phyloP scores from a whole-genome alignment of 2,888 invertebrate genomes.

The Drosophila recens region DNA sequence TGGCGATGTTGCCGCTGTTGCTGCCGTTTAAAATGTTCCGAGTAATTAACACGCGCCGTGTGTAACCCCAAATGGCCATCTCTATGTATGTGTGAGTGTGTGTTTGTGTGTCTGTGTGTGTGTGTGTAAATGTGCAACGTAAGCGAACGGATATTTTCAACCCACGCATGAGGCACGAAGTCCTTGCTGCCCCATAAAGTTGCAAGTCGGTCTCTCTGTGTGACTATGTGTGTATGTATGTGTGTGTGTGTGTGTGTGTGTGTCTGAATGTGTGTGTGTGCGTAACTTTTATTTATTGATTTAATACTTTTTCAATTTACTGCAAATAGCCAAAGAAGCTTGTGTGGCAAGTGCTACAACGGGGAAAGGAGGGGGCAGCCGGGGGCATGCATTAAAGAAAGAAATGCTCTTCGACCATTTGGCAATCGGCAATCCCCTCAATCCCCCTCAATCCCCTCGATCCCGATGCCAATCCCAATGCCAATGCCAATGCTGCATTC shows the following conservation, averaged over 20 bases:
- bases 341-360: slow-evolving; percentile 28
- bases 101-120: slow-evolving; percentile 11
- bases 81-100: slow-evolving; percentile 19
- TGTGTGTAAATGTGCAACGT: slow-evolving; percentile 70
- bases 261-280: slow-evolving; percentile 20
- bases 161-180: slow-evolving; percentile 43
- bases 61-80: slow-evolving; percentile 73
- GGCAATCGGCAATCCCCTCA: slow-evolving; percentile 39
- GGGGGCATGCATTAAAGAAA: slow-evolving; percentile 48
- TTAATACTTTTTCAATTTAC: slow-evolving; percentile 79
- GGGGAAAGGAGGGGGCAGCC: background rate
- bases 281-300: slow-evolving; percentile 78
- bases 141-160: slow-evolving; percentile 50
- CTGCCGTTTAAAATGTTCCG: slow-evolving; percentile 77
- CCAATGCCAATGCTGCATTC: slow-evolving; percentile 41
- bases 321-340: slow-evolving; percentile 76
- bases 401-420: slow-evolving; percentile 51
- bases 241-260: slow-evolving; percentile 35
- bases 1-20: slow-evolving; percentile 28
- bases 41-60: slow-evolving; percentile 79
- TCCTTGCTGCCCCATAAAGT: slow-evolving; percentile 48
- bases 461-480: slow-evolving; percentile 38
- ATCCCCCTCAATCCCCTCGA: slow-evolving; percentile 31
- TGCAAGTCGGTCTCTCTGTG: slow-evolving; percentile 40
- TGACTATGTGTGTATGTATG: background rate